A percentile compares a stretch with the other conserved stretches of the same genome.
phyloP scores from a whole-genome alignment of 2,797 vertebrate genomes.

The Todus mexicanus region DNA sequence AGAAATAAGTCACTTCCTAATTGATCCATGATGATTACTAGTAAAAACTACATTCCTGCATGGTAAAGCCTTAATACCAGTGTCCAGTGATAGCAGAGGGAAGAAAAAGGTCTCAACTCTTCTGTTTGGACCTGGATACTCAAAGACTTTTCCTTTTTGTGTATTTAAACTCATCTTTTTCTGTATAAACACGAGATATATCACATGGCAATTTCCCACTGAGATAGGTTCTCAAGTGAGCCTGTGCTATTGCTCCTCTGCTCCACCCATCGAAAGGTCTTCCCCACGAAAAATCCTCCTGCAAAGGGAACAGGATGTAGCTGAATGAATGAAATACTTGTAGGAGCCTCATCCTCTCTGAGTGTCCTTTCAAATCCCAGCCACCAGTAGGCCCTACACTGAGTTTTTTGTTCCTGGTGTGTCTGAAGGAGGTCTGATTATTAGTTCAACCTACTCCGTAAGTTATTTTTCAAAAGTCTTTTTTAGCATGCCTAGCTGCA shows the following conservation, averaged over 20 bases:
- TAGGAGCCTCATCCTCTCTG: neutral
- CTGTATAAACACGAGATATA: neutral
- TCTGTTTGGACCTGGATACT: neutral
- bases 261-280: neutral
- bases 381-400: neutral
- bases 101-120: neutral
- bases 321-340: constrained; percentile 30
- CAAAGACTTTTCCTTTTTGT: neutral
- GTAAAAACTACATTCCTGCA: neutral
- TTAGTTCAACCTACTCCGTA: neutral
- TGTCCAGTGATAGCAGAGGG: neutral
- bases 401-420: neutral
- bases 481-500: neutral
- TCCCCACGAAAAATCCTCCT: neutral
- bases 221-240: neutral
- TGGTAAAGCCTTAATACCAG: neutral
- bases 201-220: neutral
- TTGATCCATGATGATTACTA: neutral
- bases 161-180: neutral
- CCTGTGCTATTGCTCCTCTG: neutral
- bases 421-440: neutral
- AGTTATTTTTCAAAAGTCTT: constrained; percentile 4
- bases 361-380: neutral
- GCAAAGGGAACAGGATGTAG: constrained; percentile 22
- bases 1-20: neutral